Evolutionary conservation across 2,888 invertebrate genomes (phyloP).

Genomic region (Pteria penguin): DNA sequence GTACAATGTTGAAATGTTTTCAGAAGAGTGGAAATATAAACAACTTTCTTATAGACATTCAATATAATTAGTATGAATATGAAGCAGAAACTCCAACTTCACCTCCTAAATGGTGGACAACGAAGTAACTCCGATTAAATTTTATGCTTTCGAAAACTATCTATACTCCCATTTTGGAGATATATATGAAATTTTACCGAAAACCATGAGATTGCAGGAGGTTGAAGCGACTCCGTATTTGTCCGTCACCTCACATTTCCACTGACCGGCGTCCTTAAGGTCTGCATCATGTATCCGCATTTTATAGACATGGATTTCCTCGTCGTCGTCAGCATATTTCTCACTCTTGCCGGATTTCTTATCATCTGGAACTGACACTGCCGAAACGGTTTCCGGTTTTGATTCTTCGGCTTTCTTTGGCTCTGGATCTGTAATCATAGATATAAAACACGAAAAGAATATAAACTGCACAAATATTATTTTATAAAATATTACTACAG

Average conservation of each 20-base stretch:
- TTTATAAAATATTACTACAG: no score
- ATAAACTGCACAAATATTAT: no score
- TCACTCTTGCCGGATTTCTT: no score
- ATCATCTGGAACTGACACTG: background rate
- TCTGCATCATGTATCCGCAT: conserved; percentile 45
- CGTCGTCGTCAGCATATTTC: conserved; percentile 23
- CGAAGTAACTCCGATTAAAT: background rate
- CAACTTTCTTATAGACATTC: no score
- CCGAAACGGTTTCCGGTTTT: background rate
- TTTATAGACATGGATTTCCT: conserved; percentile 36
- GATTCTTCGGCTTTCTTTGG: background rate
- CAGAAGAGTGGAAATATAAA: no score
- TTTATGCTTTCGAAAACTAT: background rate
- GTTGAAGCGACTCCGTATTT: conserved; percentile 48
- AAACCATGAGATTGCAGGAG: conserved; percentile 51
- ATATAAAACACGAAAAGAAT: no score
- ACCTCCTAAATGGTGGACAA: background rate
- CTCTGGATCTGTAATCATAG: conserved; percentile 6
- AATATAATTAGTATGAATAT: no score
- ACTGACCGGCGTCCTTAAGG: conserved; percentile 48
- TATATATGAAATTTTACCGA: conserved; percentile 42
- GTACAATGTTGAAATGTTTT: no score
- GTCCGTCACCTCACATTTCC: conserved; percentile 57
- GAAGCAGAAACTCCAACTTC: no score
- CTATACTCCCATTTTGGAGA: background rate